These are phyloP conservation scores for Drosophila suboccidentalis DNA, from an alignment of 2,888 invertebrate species.

Conservation along the genomic window DNA sequence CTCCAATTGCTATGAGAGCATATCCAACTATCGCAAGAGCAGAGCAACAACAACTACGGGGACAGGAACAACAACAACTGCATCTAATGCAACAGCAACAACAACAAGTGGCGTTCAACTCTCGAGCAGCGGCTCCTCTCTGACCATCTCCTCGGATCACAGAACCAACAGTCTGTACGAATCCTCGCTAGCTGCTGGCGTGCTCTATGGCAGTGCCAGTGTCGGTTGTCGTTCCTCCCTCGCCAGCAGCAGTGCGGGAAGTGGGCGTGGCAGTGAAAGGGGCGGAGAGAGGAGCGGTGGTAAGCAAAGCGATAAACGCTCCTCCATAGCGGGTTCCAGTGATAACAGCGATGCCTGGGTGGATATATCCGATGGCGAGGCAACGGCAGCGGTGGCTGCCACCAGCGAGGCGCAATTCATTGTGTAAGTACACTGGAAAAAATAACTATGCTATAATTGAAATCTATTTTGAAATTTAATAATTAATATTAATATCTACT, in stretches of 20 bases:
- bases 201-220: constrained; percentile 59
- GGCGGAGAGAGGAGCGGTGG: constrained; percentile 25
- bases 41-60: constrained; percentile 4
- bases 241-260: constrained; percentile 41
- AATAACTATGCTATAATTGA: not conserved
- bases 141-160: constrained; percentile 85
- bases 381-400: constrained; percentile 38
- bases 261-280: constrained; percentile 2
- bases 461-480: not conserved
- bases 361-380: constrained; percentile 83
- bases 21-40: constrained; percentile 74
- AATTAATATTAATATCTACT: too few species aligned
- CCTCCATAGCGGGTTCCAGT: constrained; percentile 77
- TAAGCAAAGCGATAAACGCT: constrained; percentile 57
- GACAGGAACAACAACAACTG: not conserved
- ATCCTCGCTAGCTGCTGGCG: constrained; percentile 76
- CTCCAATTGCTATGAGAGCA: constrained; percentile 85
- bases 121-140: constrained; percentile 83
- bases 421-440: constrained; percentile 82
- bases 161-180: constrained; percentile 85
- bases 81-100: not conserved
- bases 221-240: constrained; percentile 62
- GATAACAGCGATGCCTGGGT: constrained; percentile 86
- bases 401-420: constrained; percentile 80
- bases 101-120: constrained; percentile 42